Evolutionary conservation across 2,113 vertebrate species (phyloP).

Genomic region (Charina bottae): DNA sequence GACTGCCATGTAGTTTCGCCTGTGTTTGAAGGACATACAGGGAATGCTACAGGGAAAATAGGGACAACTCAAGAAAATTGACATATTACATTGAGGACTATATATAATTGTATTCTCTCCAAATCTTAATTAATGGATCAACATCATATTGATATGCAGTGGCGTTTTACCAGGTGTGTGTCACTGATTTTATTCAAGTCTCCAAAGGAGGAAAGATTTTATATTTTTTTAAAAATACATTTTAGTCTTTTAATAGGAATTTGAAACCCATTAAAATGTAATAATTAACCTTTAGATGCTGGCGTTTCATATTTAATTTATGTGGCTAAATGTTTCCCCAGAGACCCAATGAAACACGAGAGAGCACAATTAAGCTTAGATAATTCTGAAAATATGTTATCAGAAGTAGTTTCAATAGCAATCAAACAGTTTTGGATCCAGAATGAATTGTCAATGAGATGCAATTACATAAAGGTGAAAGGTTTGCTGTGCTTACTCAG

Average conservation of each 20-base stretch:
- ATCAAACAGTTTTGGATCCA: slow-evolving; percentile 23
- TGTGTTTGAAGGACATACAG: not conserved
- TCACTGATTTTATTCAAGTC: not conserved
- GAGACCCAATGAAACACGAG: slow-evolving; percentile 16
- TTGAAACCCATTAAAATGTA: slow-evolving; percentile 24
- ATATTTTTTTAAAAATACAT: slow-evolving; percentile 2
- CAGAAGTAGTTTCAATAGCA: slow-evolving; percentile 23
- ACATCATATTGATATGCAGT: not conserved
- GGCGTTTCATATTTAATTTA: slow-evolving; percentile 32
- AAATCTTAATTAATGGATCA: not conserved
- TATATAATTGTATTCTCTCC: not conserved
- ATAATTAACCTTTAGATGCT: slow-evolving; percentile 35
- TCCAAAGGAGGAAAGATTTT: not conserved
- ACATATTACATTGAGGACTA: not conserved
- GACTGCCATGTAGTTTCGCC: not conserved
- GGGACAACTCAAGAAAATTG: not conserved
- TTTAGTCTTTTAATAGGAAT: slow-evolving; percentile 9
- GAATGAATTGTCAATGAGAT: slow-evolving; percentile 34
- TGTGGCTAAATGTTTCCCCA: slow-evolving; percentile 22
- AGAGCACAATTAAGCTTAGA: slow-evolving; percentile 24
- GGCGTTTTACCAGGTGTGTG: not conserved
- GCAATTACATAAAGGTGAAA: slow-evolving; percentile 38
- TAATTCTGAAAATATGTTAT: slow-evolving; percentile 25
- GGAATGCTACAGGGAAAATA: not conserved
- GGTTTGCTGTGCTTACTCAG: slow-evolving; percentile 21